Conservation (phyloP, 2,888 invertebrate genomes). For the Coecobrya sp. region DNA sequence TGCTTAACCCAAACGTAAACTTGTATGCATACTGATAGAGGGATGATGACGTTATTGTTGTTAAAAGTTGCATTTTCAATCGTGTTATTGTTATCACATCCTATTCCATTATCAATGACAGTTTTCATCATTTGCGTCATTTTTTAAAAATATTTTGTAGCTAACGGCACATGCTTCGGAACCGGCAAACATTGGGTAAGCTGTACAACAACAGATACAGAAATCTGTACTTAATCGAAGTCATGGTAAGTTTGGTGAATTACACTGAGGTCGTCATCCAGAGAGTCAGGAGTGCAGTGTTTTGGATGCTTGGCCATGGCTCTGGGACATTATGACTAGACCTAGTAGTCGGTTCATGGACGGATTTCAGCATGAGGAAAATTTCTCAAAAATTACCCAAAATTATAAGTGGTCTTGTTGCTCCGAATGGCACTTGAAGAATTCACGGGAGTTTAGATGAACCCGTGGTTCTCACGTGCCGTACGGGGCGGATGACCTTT, state of each 20-base stretch:
- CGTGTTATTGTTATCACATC: constrained; percentile 17
- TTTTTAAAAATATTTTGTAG: background rate
- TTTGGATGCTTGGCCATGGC: too few species aligned
- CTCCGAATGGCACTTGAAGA: constrained; percentile 88
- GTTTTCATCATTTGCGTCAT: constrained; percentile 15
- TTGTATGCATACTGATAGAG: background rate
- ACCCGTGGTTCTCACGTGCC: constrained; percentile 88
- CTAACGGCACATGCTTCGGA: too few species aligned
- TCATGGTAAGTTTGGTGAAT: background rate
- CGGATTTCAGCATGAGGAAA: background rate
- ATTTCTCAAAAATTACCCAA: background rate
- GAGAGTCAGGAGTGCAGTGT: too few species aligned
- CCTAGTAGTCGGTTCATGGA: background rate
- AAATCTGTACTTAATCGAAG: background rate
- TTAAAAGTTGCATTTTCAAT: background rate
- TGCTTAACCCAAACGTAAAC: background rate
- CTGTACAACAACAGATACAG: background rate
- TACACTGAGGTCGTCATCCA: background rate
- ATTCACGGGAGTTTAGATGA: constrained; percentile 87
- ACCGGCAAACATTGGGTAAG: background rate
- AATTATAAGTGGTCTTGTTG: constrained; percentile 80
- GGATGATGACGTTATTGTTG: background rate
- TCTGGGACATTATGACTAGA: too few species aligned
- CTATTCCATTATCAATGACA: constrained; percentile 1
- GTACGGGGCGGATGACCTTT: constrained; percentile 86